Conservation (phyloP, 1,140 invertebrate species). For the Drosophila obscura region DNA sequence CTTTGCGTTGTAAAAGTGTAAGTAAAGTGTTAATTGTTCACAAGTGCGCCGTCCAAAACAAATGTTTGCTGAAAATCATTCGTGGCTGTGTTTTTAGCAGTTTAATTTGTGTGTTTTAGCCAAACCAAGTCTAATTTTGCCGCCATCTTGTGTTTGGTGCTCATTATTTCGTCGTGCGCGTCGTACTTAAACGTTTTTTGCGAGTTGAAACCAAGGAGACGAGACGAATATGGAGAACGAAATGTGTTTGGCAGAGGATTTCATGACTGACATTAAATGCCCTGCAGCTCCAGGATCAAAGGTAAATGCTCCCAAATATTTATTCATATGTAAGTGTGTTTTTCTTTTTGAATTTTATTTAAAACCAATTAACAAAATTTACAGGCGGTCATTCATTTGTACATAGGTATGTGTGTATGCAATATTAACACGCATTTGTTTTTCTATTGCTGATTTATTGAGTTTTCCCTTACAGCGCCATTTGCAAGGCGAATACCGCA, state of each 20-base stretch:
- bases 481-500: constrained; percentile 59
- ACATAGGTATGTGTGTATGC: constrained; percentile 31
- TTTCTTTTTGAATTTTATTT: constrained; percentile 8
- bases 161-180: background rate
- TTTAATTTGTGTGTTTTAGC: constrained; percentile 1
- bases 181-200: background rate
- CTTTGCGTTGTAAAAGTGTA: background rate
- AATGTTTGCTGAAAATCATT: constrained; percentile 7
- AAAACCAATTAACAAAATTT: constrained; percentile 19
- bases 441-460: background rate
- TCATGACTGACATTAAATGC: too few species aligned
- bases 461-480: constrained; percentile 47
- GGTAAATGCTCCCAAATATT: too few species aligned
- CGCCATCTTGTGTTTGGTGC: background rate
- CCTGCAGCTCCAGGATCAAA: background rate
- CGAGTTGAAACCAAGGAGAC: background rate
- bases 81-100: background rate
- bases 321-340: background rate
- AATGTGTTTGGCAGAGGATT: too few species aligned
- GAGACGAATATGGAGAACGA: background rate
- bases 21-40: background rate
- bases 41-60: background rate
- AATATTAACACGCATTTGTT: constrained; percentile 10
- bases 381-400: background rate
- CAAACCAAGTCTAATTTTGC: background rate